Conservation (phyloP, 2,797 vertebrate species). For the Ctenochaetus hawaiiensis region DNA sequence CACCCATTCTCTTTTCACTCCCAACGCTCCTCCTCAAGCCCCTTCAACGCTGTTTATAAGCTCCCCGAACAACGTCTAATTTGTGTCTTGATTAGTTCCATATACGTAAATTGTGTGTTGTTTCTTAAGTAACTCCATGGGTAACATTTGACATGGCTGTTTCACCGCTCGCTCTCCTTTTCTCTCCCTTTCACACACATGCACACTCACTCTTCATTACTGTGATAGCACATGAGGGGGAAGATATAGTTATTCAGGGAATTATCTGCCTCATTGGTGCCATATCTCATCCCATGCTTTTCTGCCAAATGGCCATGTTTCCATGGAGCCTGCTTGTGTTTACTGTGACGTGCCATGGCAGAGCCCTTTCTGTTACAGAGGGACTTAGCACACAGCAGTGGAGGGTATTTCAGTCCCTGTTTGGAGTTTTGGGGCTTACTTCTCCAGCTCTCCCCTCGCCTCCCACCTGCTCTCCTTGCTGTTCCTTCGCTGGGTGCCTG, state of each 20-base stretch:
- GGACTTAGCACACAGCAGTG: conserved; percentile 81
- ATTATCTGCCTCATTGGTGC: conserved; percentile 84
- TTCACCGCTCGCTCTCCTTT: conserved; percentile 43
- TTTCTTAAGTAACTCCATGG: conserved; percentile 60
- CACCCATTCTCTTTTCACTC: conserved; percentile 70
- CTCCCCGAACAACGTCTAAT: conserved; percentile 66
- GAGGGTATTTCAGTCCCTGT: conserved; percentile 80
- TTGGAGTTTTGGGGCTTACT: conserved; percentile 82
- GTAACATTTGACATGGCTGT: conserved; percentile 52
- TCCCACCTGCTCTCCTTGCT: conserved; percentile 81
- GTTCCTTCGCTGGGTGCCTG: conserved; percentile 72
- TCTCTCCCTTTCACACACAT: conserved; percentile 34
- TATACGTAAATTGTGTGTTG: conserved; percentile 46
- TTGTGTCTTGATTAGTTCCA: conserved; percentile 69
- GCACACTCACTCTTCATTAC: conserved; percentile 61
- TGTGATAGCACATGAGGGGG: conserved; percentile 72
- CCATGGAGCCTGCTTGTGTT: conserved; percentile 82
- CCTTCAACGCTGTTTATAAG: conserved; percentile 45
- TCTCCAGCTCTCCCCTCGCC: conserved; percentile 73
- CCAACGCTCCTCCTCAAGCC: conserved; percentile 61
- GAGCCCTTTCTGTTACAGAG: conserved; percentile 75
- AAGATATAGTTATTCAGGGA: conserved; percentile 82
- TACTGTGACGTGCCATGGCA: conserved; percentile 79
- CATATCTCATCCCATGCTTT: conserved; percentile 76
- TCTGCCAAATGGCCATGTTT: conserved; percentile 78